Conservation (phyloP, 2,888 invertebrate species). For the Rambutsinella grinnellia region DNA sequence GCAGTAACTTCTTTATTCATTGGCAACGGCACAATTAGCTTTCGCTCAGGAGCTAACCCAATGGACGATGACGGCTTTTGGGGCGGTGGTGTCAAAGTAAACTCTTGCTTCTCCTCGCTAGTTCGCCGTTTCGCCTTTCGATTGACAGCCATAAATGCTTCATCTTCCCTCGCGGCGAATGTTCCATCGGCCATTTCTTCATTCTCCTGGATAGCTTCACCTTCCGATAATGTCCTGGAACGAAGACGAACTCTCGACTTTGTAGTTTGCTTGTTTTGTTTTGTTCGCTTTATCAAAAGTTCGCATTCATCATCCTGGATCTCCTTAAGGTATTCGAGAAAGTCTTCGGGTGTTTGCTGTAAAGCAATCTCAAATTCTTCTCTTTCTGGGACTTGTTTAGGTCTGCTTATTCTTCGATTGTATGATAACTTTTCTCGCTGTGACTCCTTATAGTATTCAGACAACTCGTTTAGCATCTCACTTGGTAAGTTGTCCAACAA, state of each 20-base stretch:
- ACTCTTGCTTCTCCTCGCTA: background rate
- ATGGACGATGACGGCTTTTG: background rate
- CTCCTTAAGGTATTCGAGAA: slow-evolving; percentile 73
- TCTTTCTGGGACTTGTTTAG: background rate
- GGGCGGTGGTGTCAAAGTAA: background rate
- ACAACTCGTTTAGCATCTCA: slow-evolving; percentile 76
- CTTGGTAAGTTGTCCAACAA: slow-evolving; percentile 77
- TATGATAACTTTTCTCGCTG: slow-evolving; percentile 14
- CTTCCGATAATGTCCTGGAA: slow-evolving; percentile 48
- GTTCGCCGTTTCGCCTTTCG: background rate
- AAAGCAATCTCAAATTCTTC: slow-evolving; percentile 20
- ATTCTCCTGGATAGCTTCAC: slow-evolving; percentile 17
- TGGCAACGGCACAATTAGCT: slow-evolving; percentile 26
- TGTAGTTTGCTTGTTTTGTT: slow-evolving; percentile 1
- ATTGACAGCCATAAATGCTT: background rate
- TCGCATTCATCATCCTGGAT: slow-evolving; percentile 60
- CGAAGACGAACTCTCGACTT: slow-evolving; percentile 39
- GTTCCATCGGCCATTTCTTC: background rate
- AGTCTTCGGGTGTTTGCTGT: slow-evolving; percentile 70
- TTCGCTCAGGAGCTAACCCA: background rate
- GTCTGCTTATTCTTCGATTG: slow-evolving; percentile 68
- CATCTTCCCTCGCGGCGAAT: background rate
- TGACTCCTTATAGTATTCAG: slow-evolving; percentile 74
- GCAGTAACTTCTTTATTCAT: slow-evolving; percentile 4
- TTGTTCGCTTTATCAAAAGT: slow-evolving; percentile 33